phyloP scores from a whole-genome alignment of 2,113 vertebrate species.

The Apaloderma vittatum region DNA sequence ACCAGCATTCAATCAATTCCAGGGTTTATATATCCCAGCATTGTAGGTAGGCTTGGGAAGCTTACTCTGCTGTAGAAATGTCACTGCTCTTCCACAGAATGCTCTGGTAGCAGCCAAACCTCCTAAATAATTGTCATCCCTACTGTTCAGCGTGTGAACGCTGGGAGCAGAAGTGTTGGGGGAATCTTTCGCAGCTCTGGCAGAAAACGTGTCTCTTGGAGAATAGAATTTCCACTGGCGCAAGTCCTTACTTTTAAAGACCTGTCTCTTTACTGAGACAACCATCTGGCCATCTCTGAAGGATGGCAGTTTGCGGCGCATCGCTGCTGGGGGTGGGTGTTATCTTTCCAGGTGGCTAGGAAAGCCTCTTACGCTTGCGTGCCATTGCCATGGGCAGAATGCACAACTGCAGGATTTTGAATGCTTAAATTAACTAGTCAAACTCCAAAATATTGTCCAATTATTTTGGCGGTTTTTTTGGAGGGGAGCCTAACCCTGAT shows the following conservation, averaged over 20 bases:
- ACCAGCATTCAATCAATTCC: not conserved
- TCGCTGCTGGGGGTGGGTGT: not conserved
- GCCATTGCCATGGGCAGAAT: not conserved
- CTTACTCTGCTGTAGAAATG: constrained; percentile 30
- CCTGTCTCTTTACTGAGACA: constrained; percentile 38
- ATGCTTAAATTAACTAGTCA: not conserved
- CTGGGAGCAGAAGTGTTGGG: constrained; percentile 34
- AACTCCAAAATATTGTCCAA: not conserved
- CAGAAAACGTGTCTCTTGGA: not conserved
- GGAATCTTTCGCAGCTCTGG: not conserved
- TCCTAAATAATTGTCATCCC: constrained; percentile 15
- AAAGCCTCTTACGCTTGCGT: not conserved
- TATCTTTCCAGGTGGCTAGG: constrained; percentile 7
- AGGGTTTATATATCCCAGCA: not conserved
- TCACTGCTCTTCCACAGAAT: constrained; percentile 31
- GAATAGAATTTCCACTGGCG: constrained; percentile 27
- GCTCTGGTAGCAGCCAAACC: not conserved
- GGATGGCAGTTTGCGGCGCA: not conserved
- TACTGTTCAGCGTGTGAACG: not conserved
- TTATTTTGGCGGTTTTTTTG: not conserved
- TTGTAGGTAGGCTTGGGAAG: constrained; percentile 12
- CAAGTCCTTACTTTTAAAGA: constrained; percentile 23
- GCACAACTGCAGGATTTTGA: not conserved
- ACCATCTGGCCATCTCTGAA: constrained; percentile 23
- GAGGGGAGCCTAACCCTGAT: not conserved